Base-by-base conservation (phyloP, 2,888 invertebrate genomes). In the Drosophila stalkeri region DNA sequence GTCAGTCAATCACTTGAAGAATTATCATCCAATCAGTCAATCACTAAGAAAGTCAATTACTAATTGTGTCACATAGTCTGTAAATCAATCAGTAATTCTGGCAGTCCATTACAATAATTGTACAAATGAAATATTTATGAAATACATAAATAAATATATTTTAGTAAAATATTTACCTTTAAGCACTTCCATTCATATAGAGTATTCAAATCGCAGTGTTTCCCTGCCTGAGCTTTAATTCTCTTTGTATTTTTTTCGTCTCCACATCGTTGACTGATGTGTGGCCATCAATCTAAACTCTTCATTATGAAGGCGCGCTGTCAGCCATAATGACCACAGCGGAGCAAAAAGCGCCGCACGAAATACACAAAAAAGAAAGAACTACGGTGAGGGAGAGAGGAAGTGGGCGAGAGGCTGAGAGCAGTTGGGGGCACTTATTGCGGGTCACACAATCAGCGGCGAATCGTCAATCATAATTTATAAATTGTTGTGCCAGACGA, bases 271-370 rank as follows among this genome's bases (percentile, higher is more conserved):
- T 87, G 89, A 86, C 82, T 89, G 86, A 86, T 86, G 87, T 82
- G 80, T 75, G 89, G 78, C 85, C 89, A 86, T 86, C 86, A 89
- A 86, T 86, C 86, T 86, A 86, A 86, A 89, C 89, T 87, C 89
- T 89, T 86, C 87, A 87, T 89, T 87, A 85, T 87, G 85, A 86
- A 89, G 87, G 87, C 89, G 69, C 80, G 85, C 89, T 89, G 89
- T 86, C 89, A 87, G 75, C 83, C 81, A 65, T 85, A 89, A 86
- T 87, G 89, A 82, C 89, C 86, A 66, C 72, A 82, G 73, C 82
- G 78, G 80, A 78, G 81, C 89, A 83, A 73, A 88, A 86, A 79
- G 65, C 63, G 66, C 64, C 65, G 69, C 64, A 68, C 55, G 62
- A 71, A 64, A 61, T 47, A 56, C 57, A 12, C 23, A 69, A 69